Evolutionary conservation across 1,140 invertebrate genomes (phyloP), one percentile per base, ranked within the genome.

Genomic region (Brachionus calyciflorus): DNA sequence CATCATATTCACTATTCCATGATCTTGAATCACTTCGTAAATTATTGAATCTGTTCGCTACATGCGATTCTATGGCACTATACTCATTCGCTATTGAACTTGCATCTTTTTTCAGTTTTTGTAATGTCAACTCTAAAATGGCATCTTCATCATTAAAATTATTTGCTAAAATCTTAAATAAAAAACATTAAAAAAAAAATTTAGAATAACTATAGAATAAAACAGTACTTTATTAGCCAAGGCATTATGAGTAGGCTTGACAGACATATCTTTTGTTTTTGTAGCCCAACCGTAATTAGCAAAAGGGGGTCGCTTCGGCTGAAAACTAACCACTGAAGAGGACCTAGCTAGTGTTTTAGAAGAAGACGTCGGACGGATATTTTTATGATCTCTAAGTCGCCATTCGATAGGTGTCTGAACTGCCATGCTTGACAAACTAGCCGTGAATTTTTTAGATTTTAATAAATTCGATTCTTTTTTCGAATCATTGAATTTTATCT

Each of bases 1-100:
- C 69, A 41, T 73, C 69, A 55, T 73, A 73, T 24, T 73, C 69
- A 55, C 69, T 73, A 19, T 51, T 73, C 69, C 69, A 73, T 14
- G 24, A 24, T 5, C 69, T 24, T 14, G 69, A 73, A 51, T 73
- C 69, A 26, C 69, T 73, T 49, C 69, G 33, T 21, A 37, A 10
- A 40, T 49, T 51, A 19, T 73, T 21, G 51, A 30, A 73, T 17
- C 17, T 37, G 30, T 73, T 9, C 2, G 69, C 69, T 12, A 73
- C 24, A n/a, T 73, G 30, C 51, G 69, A 73, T 49, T 73, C 69
- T 14, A 73, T 30, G 19, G 37, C 28, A 51, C 69, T 73, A 17
- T 51, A 73, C n/a, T 73, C 69, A 55, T 73, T 73, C 1, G 69
- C 69, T 6, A 73, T 28, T 51, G 10, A 33, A 41, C 26, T 51